A percentile compares a stretch with the other conserved stretches of the same genome.
Conservation (phyloP, 64 coral and sea anemone genomes). For the Cladopsammia gracilis region DNA sequence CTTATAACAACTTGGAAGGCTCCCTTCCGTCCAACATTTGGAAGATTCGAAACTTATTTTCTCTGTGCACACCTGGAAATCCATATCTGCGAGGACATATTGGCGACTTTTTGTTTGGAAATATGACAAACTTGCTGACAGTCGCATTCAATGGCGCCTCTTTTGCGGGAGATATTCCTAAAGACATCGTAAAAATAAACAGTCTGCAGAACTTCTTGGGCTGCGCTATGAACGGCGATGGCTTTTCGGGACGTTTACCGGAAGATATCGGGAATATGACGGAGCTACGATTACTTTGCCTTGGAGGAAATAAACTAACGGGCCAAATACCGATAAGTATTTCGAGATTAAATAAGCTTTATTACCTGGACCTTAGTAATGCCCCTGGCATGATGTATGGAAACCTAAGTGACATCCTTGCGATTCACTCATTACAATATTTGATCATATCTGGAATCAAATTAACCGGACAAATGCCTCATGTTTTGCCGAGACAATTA, state of each 20-base stretch:
- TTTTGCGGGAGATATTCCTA: background rate
- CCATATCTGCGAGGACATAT: background rate
- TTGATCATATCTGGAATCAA: constrained; percentile 34
- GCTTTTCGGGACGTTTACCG: constrained; percentile 35
- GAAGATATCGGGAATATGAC: constrained; percentile 38
- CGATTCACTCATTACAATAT: background rate
- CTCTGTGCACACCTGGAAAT: no score
- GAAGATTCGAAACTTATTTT: no score
- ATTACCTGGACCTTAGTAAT: constrained; percentile 19
- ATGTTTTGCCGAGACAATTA: background rate
- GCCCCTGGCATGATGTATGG: constrained; percentile 40
- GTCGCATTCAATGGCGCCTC: background rate
- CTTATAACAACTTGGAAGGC: no score
- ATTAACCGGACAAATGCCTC: constrained; percentile 21
- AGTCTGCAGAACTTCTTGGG: background rate
- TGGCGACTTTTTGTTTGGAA: constrained; percentile 29
- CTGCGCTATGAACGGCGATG: background rate
- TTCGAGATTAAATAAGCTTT: constrained; percentile 6
- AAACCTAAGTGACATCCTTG: constrained; percentile 1
- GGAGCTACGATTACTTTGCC: background rate
- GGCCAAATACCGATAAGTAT: constrained; percentile 53
- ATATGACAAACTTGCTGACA: constrained; percentile 5
- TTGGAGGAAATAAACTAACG: constrained; percentile 33
- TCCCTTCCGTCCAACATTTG: no score
- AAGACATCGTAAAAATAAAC: background rate